Evolutionary conservation across 92 coral and sea anemone species (phyloP).

Genomic region (Isaurus tuberculatus): DNA sequence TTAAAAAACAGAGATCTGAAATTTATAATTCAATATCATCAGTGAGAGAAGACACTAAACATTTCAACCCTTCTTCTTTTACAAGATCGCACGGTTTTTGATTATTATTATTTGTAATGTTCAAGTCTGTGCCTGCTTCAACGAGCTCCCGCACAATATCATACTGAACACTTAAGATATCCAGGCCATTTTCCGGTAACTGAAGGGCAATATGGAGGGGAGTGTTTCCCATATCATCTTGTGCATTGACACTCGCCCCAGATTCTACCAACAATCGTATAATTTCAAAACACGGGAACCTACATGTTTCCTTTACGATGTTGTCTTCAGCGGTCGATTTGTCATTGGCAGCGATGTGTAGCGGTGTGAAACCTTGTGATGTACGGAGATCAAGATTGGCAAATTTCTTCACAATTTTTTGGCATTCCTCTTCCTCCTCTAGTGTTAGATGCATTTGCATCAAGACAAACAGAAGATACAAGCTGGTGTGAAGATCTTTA

Average conservation of each 20-base stretch:
- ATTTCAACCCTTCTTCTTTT: slow-evolving; percentile 22
- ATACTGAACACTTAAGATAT: slow-evolving; percentile 54
- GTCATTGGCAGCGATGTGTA: slow-evolving; percentile 62
- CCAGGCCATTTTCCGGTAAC: slow-evolving; percentile 42
- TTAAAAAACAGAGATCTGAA: background rate
- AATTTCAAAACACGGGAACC: slow-evolving; percentile 63
- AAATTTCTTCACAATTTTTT: slow-evolving; percentile 59
- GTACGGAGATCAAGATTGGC: slow-evolving; percentile 50
- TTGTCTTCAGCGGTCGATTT: slow-evolving; percentile 54
- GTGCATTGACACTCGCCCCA: slow-evolving; percentile 65
- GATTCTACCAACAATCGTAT: slow-evolving; percentile 62
- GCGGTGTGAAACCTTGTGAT: slow-evolving; percentile 42
- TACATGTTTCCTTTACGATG: slow-evolving; percentile 43
- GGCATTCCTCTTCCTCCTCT: slow-evolving; percentile 64
- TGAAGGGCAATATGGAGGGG: slow-evolving; percentile 64
- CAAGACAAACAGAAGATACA: slow-evolving; percentile 50
- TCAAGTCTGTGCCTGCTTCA: slow-evolving; percentile 61
- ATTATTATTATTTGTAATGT: slow-evolving; percentile 49
- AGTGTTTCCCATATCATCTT: slow-evolving; percentile 57
- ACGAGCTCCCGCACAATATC: slow-evolving; percentile 67
- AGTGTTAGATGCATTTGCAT: slow-evolving; percentile 55
- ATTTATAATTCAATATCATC: slow-evolving; percentile 42
- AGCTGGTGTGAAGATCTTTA: slow-evolving; percentile 49
- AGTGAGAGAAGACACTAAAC: slow-evolving; percentile 29
- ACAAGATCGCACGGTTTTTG: slow-evolving; percentile 34